phyloP scores from a whole-genome alignment of 2,888 invertebrate genomes.

The Ptychoptera albimana region DNA sequence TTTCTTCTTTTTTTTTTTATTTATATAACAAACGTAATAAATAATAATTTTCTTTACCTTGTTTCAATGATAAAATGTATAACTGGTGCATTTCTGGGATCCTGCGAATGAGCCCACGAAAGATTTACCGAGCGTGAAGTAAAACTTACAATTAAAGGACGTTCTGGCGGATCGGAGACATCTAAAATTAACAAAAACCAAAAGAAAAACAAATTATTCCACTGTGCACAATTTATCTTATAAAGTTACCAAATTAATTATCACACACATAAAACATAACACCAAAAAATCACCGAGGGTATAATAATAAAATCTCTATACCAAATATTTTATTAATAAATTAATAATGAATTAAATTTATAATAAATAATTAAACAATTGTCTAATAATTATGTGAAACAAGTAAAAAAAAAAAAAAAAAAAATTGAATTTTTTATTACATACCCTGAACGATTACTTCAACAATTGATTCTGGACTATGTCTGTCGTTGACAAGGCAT shows the following conservation, averaged over 20 bases:
- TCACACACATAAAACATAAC: neutral
- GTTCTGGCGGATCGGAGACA: slow-evolving; percentile 53
- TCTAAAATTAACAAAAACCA: slow-evolving; percentile 34
- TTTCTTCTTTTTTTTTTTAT: no score
- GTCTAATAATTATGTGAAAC: no score
- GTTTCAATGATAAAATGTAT: slow-evolving; percentile 56
- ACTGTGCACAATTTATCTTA: neutral
- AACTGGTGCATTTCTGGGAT: slow-evolving; percentile 51
- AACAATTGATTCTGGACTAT: slow-evolving; percentile 46
- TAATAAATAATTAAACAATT: no score
- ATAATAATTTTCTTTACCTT: slow-evolving; percentile 37
- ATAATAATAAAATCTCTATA: neutral
- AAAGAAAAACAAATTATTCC: neutral
- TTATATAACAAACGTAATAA: neutral
- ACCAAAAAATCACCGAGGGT: slow-evolving; percentile 1
- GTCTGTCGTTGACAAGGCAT: slow-evolving; percentile 51
- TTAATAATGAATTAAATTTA: no score
- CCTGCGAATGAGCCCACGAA: slow-evolving; percentile 56
- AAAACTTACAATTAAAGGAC: slow-evolving; percentile 53
- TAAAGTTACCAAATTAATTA: no score
- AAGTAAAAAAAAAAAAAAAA: no score
- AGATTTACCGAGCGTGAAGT: slow-evolving; percentile 56
- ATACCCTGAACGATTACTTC: slow-evolving; percentile 51
- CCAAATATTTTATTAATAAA: no score
- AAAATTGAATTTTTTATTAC: slow-evolving; percentile 15